Evolutionary conservation across 2,797 vertebrate genomes (phyloP).

Genomic region (Hephaestus fuliginosus): DNA sequence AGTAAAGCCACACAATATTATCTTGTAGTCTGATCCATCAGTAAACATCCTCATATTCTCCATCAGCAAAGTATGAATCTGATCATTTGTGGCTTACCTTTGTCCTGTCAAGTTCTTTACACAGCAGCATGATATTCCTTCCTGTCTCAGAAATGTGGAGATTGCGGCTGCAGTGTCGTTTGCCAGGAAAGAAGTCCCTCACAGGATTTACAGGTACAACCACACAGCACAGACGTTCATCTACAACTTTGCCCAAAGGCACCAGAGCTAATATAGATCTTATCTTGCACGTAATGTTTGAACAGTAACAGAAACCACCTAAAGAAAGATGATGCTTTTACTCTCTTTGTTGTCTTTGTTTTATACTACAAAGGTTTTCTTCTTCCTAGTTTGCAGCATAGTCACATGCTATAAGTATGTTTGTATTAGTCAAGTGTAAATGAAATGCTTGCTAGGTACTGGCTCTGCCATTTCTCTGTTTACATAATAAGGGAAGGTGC

Average conservation of each 20-base stretch:
- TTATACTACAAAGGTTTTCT: background rate
- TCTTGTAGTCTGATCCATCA: background rate
- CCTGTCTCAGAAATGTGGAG: background rate
- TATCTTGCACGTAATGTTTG: background rate
- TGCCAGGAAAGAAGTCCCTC: background rate
- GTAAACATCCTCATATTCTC: background rate
- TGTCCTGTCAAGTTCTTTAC: background rate
- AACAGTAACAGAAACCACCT: background rate
- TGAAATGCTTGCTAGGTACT: background rate
- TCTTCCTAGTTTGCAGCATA: background rate
- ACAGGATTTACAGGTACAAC: slow-evolving; percentile 39
- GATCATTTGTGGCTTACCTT: slow-evolving; percentile 41
- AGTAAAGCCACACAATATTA: background rate
- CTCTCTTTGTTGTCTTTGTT: background rate
- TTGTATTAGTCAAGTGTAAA: background rate
- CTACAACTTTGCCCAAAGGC: background rate
- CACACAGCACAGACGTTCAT: background rate
- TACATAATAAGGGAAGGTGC: background rate
- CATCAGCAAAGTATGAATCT: background rate
- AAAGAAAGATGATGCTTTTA: background rate
- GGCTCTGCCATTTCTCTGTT: background rate
- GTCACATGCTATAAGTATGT: background rate
- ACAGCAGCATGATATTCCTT: background rate
- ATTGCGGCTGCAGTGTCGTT: background rate
- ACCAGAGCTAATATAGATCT: background rate